Evolutionary conservation across 92 coral and sea anemone genomes (phyloP), one percentile per base, ranked within the genome.

Genomic region (Epizoanthus fatuus): DNA sequence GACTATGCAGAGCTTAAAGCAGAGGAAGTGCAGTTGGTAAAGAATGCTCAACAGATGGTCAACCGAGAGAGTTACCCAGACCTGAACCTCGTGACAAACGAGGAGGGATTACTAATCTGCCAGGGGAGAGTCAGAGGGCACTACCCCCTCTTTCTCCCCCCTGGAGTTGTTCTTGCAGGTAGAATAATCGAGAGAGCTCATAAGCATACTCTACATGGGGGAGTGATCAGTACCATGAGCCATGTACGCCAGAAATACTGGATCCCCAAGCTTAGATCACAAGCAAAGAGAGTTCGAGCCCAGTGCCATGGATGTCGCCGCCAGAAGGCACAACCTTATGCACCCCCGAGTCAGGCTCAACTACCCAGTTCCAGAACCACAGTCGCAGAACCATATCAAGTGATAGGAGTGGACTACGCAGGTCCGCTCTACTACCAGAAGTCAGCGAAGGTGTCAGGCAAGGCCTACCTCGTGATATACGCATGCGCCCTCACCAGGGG

Each of bases 131-230:
- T 66, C 3, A 40, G 38, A 35, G 71, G 71, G 9, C 5, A 32
- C 5, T 66, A 66, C 17, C 71, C 71, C 71, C 17, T 66, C 13
- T 66, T 66, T n/a, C 49, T 66, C 47, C 71, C 71, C 14, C 71
- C n/a, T 17, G 38, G 38, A 22, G 13, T 44, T 35, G 35, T 66
- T 29, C 71, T 66, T 66, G 2, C 71, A 66, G 71, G 9, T 10
- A 42, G 45, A 4, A 35, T 66, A 7, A 44, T 35, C 4, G 45
- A 66, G 17, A 3, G 71, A 14, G 66, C 51, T 9, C 86, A 81
- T 54, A 32, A 40, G 35, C 75, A 35, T 15, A 81, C 37, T 29
- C 7, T 81, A 44, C 86, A 67, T 22, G 57, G 86, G n/a, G 86
- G 86, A 4, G 75, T 81, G 4, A 1, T 14, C 56, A 65, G 64